Conservation (phyloP, 2,797 vertebrate genomes). For the Hoplostethus atlanticus region DNA sequence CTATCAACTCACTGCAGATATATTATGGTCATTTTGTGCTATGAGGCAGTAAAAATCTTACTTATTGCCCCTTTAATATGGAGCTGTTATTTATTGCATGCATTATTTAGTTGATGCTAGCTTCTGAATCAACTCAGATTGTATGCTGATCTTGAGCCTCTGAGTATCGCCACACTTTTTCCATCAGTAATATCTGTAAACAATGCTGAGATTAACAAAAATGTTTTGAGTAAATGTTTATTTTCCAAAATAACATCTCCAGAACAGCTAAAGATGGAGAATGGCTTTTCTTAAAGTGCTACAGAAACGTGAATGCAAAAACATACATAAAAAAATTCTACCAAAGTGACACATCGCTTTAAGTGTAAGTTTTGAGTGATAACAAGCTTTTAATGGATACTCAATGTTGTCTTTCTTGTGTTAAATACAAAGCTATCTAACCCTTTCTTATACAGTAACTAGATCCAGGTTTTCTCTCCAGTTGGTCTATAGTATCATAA, state of each 20-base stretch:
- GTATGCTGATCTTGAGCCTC: constrained; percentile 47
- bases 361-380: constrained; percentile 15
- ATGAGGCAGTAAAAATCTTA: constrained; percentile 69
- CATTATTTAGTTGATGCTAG: constrained; percentile 66
- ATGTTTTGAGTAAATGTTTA: constrained; percentile 13
- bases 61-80: constrained; percentile 70
- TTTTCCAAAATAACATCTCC: background rate
- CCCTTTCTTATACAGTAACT: background rate
- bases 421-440: background rate
- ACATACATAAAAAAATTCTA: background rate
- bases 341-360: constrained; percentile 22
- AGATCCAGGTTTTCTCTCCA: no score
- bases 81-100: constrained; percentile 65
- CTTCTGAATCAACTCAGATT: constrained; percentile 51
- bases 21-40: constrained; percentile 69
- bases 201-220: constrained; percentile 5
- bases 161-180: constrained; percentile 21
- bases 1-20: constrained; percentile 66
- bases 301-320: constrained; percentile 7
- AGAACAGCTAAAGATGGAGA: no score
- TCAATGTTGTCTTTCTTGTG: background rate
- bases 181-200: constrained; percentile 24
- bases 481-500: constrained; percentile 12
- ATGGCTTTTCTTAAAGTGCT: no score
- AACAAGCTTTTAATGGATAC: background rate